These are phyloP conservation scores for Glaucidium brasilianum DNA, from an alignment of 2,113 vertebrate species.

Conservation along the genomic window DNA sequence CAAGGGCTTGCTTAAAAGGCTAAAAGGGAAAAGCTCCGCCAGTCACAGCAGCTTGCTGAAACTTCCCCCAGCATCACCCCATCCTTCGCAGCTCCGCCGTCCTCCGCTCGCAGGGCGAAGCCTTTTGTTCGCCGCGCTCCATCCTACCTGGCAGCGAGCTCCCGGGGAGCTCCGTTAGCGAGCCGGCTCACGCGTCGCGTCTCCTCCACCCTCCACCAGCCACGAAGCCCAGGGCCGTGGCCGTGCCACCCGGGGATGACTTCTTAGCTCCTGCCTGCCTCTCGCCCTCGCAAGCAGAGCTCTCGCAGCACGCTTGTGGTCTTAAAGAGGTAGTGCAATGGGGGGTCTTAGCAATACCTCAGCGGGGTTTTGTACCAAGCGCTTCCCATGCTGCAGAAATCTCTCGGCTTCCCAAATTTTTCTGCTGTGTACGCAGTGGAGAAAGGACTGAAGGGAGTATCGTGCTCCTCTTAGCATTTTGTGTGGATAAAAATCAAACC, in stretches of 20 bases:
- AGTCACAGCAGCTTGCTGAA: not conserved
- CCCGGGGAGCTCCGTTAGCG: not conserved
- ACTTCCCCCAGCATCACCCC: not conserved
- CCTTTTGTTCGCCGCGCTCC: fast-evolving
- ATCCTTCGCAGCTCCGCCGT: not conserved
- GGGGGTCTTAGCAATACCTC: fast-evolving
- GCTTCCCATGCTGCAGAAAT: fast-evolving
- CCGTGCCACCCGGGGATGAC: not conserved
- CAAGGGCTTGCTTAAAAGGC: not conserved
- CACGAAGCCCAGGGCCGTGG: not conserved
- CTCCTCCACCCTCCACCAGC: not conserved
- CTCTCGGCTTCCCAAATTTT: not conserved
- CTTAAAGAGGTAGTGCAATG: conserved; percentile 30
- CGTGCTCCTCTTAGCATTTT: fast-evolving
- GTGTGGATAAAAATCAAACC: not conserved
- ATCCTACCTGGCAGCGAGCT: not conserved
- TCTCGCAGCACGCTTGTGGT: not conserved
- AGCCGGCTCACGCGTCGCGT: not conserved
- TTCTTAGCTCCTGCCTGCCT: not conserved
- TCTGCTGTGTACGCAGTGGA: fast-evolving
- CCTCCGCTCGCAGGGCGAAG: fast-evolving
- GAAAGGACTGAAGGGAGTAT: not conserved
- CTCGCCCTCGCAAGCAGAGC: not conserved
- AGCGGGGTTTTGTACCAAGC: not conserved
- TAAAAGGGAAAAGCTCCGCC: not conserved